Conservation (phyloP, 2,797 vertebrate genomes). For the Todus mexicanus region DNA sequence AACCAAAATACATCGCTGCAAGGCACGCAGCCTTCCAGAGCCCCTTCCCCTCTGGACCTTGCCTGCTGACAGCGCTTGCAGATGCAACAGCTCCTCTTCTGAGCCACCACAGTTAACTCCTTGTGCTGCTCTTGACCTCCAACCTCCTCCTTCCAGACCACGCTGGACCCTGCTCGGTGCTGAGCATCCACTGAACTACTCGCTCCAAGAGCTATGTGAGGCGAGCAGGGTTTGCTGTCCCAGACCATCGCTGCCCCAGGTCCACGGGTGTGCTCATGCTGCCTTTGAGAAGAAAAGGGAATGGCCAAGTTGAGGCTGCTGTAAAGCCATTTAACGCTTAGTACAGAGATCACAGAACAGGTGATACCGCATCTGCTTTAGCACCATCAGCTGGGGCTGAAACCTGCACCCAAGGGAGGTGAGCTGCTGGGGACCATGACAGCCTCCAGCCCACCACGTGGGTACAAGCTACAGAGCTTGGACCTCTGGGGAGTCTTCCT, state of each 20-base stretch:
- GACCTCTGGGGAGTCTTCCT: background rate
- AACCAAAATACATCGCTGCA: background rate
- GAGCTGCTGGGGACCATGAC: background rate
- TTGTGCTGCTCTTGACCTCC: background rate
- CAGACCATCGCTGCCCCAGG: background rate
- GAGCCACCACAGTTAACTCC: background rate
- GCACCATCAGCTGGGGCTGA: background rate
- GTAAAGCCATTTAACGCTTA: background rate
- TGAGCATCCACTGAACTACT: background rate
- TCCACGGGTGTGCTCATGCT: background rate
- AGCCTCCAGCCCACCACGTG: background rate
- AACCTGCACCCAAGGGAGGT: background rate
- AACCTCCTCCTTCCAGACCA: background rate
- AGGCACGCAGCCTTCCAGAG: background rate
- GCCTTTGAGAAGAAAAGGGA: background rate
- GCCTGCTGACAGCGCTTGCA: background rate
- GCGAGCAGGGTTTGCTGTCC: background rate
- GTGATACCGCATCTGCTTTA: background rate
- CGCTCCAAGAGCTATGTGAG: accelerated
- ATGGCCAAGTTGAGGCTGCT: background rate
- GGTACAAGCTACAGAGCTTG: background rate
- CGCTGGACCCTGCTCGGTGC: background rate
- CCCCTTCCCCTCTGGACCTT: background rate
- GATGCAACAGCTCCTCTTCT: background rate
- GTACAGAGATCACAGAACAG: background rate